Evolutionary conservation across 2,888 invertebrate genomes (phyloP), one percentile per base, ranked within the genome.

Genomic region (Netelia inedita): DNA sequence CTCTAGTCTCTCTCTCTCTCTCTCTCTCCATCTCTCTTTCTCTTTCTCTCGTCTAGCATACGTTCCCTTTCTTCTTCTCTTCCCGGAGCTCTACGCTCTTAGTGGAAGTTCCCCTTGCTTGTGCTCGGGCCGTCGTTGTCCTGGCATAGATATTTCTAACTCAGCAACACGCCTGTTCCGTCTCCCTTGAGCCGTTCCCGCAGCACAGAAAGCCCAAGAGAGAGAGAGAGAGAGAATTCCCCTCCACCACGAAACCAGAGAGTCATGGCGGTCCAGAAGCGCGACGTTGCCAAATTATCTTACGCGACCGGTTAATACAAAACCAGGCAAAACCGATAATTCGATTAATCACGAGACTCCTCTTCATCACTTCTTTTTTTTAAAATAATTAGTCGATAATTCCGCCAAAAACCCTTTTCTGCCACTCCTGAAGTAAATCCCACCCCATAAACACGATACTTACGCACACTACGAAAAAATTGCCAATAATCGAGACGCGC

Each of bases 281-380:
- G 91, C 93, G 90, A 88, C 90, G 93, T 93, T 93, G 92, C 92
- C 93, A 92, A 92, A 93, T 92, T 92, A 92, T 91, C 88, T 90
- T 90, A 89, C 87, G 85, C 88, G 90, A 91, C 90, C 88, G 87
- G 88, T 89, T 88, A 88, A 90, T 90, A 88, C 87, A 11, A 35
- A 79, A 85, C 81, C 85, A 85, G 82, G 81, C 79, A 35, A 87
- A 88, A 87, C 84, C 85, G 86, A 89, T 89, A 89, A 88, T 89
- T 89, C 88, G 88, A 89, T 89, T 86, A 87, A 88, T 21, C 53
- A 50, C n/a, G 41, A 75, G 28, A 23, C 19, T 3, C 35, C 50
- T n/a, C 16, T 59, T 46, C 2, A 28, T 65, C 65, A 46, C 50
- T 69, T 53, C 73, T 83, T 5, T 57, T 10, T 35, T 46, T 6